Evolutionary conservation across 2,797 vertebrate species (phyloP).

Genomic region (Podarcis siculus): DNA sequence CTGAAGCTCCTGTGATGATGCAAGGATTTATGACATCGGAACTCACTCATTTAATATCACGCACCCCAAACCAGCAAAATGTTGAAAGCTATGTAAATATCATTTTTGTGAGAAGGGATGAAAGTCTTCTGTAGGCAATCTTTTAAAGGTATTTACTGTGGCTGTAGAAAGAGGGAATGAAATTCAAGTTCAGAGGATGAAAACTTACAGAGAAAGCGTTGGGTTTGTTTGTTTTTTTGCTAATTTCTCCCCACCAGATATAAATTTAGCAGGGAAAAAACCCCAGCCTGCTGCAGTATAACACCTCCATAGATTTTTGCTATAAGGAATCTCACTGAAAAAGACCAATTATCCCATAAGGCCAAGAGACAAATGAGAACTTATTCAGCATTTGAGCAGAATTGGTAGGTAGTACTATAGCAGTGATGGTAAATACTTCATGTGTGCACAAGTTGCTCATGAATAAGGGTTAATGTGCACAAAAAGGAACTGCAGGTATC

Average conservation of each 20-base stretch:
- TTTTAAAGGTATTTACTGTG: neutral
- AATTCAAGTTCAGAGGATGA: neutral
- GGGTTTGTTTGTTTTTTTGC: neutral
- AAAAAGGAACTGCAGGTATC: neutral
- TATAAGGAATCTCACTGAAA: neutral
- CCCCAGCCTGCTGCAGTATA: neutral
- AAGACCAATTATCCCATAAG: neutral
- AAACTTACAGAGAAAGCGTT: too few species aligned
- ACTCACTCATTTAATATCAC: neutral
- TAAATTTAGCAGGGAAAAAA: neutral
- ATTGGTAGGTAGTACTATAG: neutral
- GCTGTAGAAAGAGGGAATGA: neutral
- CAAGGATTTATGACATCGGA: neutral
- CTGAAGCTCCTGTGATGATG: neutral
- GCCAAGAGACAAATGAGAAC: neutral
- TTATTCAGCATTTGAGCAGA: neutral
- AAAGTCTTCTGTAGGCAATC: neutral
- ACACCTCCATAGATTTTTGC: neutral
- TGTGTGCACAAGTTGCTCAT: neutral
- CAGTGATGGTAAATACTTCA: neutral
- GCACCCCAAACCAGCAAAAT: neutral
- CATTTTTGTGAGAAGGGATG: neutral
- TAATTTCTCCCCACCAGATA: neutral
- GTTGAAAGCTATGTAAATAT: neutral
- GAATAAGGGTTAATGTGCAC: neutral